Conservation (phyloP, 2,113 vertebrate genomes). For the Corythornis madagascariensis region DNA sequence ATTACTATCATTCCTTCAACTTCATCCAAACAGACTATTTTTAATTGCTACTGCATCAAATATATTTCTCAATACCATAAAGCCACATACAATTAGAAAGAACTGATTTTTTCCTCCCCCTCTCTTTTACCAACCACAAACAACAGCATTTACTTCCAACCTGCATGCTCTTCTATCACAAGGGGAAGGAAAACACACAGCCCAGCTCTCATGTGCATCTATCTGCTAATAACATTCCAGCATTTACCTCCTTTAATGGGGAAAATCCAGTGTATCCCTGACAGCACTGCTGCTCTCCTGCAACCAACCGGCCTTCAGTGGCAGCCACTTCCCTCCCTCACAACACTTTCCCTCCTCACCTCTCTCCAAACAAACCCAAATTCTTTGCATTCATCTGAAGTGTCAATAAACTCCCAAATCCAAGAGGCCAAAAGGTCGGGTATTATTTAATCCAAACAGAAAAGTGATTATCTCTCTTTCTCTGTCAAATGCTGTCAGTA, state of each 20-base stretch:
- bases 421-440: background rate
- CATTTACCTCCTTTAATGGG: background rate
- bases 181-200: background rate
- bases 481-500: background rate
- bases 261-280: background rate
- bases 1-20: background rate
- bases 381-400: background rate
- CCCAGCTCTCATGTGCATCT: background rate
- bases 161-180: slow-evolving; percentile 20
- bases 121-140: slow-evolving; percentile 15
- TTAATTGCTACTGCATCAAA: slow-evolving; percentile 26
- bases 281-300: background rate
- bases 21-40: slow-evolving; percentile 35
- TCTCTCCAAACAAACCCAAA: background rate
- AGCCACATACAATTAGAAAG: slow-evolving; percentile 12
- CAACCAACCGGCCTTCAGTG: background rate
- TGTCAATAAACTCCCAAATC: slow-evolving; percentile 12
- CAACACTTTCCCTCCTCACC: background rate
- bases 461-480: background rate
- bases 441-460: background rate
- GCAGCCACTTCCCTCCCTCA: background rate
- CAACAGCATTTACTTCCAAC: background rate
- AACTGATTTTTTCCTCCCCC: background rate
- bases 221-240: background rate
- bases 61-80: slow-evolving; percentile 28